Evolutionary conservation across 2,888 invertebrate species (phyloP), one percentile per base, ranked within the genome.

Genomic region (Microchrysa polita): DNA sequence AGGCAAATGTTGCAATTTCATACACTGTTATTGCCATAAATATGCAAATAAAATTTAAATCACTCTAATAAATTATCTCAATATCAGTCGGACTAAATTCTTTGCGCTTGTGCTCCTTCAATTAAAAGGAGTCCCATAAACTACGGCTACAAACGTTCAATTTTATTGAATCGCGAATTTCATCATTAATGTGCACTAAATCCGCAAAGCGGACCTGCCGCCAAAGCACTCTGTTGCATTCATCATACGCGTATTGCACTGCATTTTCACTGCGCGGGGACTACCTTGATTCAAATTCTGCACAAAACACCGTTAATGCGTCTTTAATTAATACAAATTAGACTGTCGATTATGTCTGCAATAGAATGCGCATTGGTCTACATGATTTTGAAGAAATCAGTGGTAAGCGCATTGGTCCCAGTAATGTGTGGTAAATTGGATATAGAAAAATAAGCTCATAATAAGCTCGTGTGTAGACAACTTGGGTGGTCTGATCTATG

Each of bases 291-390:
- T 44, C n/a, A 5, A 27, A 5, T 69, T 69, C 52, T 57, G 40
- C 69, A 20, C 57, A 40, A 34, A n/a, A 42, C n/a, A n/a, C 69
- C 57, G 57, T 57, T 69, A 69, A 69, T 69, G 69, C 42, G 42
- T 14, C 57, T 69, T 69, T 69, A 69, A 69, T 69, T 69, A 69
- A 69, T 69, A 69, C 23, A 69, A 57, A 69, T 69, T 69, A 40
- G 69, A 55, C 69, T 57, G 57, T 18, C 57, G 69, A 69, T 55
- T 69, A 57, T 40, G 22, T 55, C 23, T 22, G 40, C 57, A 40
- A 42, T 16, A 69, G 40, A 69, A 55, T 40, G 34, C n/a, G n/a
- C 55, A 55, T 57, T 18, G 55, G 40, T 16, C 69, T n/a, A n/a
- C 2, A 18, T 22, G 52, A 27, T 34, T 16, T 65, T 48, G 22